Base-by-base conservation (phyloP, 1,140 invertebrate species). In the Brachionus paranguensis region DNA sequence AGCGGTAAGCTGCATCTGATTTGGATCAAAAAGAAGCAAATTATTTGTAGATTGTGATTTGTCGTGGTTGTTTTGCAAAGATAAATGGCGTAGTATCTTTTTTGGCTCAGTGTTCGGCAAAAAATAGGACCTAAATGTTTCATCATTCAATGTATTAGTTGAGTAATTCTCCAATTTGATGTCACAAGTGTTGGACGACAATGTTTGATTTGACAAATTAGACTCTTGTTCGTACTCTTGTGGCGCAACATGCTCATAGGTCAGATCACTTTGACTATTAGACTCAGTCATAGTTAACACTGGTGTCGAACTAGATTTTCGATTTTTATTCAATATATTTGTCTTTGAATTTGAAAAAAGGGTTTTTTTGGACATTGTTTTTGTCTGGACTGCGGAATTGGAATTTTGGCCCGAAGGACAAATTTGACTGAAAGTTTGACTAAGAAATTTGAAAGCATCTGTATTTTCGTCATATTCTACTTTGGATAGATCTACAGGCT, bases 31-130 rank as follows among this genome's bases (percentile, higher is more conserved):
- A 0, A 55, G 14, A 29, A 65, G 55, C 17, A 81, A 45, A 68
- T 81, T 81, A n/a, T 81, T 81, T 11, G 64, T 55, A 17, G 78
- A 81, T 68, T 81, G 78, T 12, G 78, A 81, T 68, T 81, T 81
- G 45, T 81, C 78, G 14, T 76, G 72, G 33, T 47, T 76, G 45
- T 81, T 81, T 45, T 81, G 78, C 12, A 81, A 37, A 43, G 78
- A 81, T 4, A 81, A 81, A 64, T 81, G 78, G 14, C 78, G 17
- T 12, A 43, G 27, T 20, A 81, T 50, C 24, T 76, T 76, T 76
- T 76, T 76, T 10, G 72, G 43, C 27, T 76, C 72, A 10, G 47
- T 50, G 14, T 76, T 76, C 3, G 70, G 41, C 41, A 24, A 50
- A 50, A 50, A 76, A 50, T 72, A 72, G 43, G 68, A 17, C 17